Percentiles rank a stretch among this genome's conserved stretches.
phyloP scores from a whole-genome alignment of 2,888 invertebrate species.

The Phlogophora meticulosa region DNA sequence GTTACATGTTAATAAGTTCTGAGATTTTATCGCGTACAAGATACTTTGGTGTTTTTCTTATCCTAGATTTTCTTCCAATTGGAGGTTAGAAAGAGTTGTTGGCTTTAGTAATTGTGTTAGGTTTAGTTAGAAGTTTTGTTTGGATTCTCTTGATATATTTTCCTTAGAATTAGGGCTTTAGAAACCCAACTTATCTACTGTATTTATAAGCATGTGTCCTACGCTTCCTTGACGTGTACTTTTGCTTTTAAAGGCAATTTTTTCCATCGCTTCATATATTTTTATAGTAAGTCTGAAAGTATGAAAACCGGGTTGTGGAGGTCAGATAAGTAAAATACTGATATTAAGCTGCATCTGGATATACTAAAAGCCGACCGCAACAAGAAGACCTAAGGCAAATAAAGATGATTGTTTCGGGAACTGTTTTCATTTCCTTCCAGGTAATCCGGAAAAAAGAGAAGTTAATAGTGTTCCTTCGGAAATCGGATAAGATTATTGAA shows the following conservation, averaged over 20 bases:
- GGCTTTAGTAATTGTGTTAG: constrained; percentile 8
- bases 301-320: too few relatives aligned
- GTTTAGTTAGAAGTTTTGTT: not conserved
- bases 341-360: too few relatives aligned
- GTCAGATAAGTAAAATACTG: too few relatives aligned
- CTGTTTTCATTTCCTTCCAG: too few relatives aligned
- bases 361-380: too few relatives aligned
- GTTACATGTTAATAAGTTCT: constrained; percentile 53
- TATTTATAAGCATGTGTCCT: not conserved
- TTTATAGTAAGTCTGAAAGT: too few relatives aligned
- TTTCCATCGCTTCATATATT: too few relatives aligned
- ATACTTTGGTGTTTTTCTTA: constrained; percentile 42
- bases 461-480: fast-evolving
- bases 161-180: not conserved
- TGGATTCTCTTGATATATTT: not conserved
- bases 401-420: too few relatives aligned
- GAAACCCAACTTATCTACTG: not conserved
- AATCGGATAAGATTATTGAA: not conserved
- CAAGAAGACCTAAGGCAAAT: too few relatives aligned
- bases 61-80: constrained; percentile 34
- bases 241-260: too few relatives aligned
- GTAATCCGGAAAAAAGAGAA: too few relatives aligned
- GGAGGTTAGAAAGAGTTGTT: constrained; percentile 6
- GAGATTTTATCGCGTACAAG: constrained; percentile 46
- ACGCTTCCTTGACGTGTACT: too few relatives aligned